phyloP scores from a whole-genome alignment of 2,888 invertebrate species.

The Rambutsinella grinnellia region DNA sequence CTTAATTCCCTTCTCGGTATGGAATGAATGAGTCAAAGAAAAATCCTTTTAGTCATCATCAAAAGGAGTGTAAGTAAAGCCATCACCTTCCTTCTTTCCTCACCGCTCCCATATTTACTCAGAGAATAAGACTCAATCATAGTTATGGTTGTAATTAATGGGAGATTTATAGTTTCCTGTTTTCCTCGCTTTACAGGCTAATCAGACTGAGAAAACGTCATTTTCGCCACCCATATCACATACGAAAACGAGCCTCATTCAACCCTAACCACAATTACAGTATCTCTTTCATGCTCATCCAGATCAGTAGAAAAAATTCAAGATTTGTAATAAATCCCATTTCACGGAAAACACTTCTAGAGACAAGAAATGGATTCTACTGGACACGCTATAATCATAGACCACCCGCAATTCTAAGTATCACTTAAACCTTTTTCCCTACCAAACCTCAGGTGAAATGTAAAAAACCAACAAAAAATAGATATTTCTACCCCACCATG shows the following conservation, averaged over 20 bases:
- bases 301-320: constrained; percentile 18
- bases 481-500: constrained; percentile 26
- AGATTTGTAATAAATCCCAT: constrained; percentile 24
- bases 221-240: not conserved
- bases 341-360: constrained; percentile 34
- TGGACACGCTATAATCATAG: constrained; percentile 41
- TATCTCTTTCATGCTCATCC: not conserved
- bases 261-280: too few relatives aligned
- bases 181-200: not conserved
- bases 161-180: constrained; percentile 43
- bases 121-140: constrained; percentile 8
- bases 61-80: too few relatives aligned
- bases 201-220: not conserved
- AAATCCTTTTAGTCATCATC: not conserved
- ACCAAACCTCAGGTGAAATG: constrained; percentile 27
- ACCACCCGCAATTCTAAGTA: constrained; percentile 49
- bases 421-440: constrained; percentile 34
- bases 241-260: too few relatives aligned
- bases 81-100: not conserved
- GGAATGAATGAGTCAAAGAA: constrained; percentile 21
- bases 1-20: constrained; percentile 23
- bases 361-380: constrained; percentile 25
- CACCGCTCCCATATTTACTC: constrained; percentile 20
- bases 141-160: constrained; percentile 24
- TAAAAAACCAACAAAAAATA: constrained; percentile 32